Base-by-base conservation (phyloP, 2,888 invertebrate genomes). In the Plebejus melissa region DNA sequence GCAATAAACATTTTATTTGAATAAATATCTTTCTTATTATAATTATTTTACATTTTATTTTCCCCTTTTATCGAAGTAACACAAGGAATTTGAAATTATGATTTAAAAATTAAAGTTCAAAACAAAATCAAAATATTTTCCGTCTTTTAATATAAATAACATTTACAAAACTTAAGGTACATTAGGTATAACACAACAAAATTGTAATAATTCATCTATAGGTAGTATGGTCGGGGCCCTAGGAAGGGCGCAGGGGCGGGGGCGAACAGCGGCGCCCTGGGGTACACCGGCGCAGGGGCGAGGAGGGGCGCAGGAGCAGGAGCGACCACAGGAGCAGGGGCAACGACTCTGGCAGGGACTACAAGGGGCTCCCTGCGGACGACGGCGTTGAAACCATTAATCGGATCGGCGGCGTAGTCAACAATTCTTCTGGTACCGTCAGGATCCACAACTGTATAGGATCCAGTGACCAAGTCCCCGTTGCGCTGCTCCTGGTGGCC, bases 331-430 rank as follows among this genome's bases (percentile, higher is more conserved):
- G 46, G 46, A 9, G 89, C 87, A 83, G 69, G 84, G 3, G 84
- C 86, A 0, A 84, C 82, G 0, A 90, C 82, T 38, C 83, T 80
- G 5, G 86, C 84, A 6, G 86, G 85, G 4, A 83, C 80, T 3
- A 86, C 85, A 9, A 94, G 80, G 0, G 95, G 94, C 82, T 94
- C 94, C 22, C 94, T 91, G 77, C 93, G 92, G 0, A 95, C 94
- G 1, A 94, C 93, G 74, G 95, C 95, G 82, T 94, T 94, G 83
- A 94, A 94, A 13, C 94, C 94, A 80, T 94, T 94, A 60, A 94
- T 80, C 2, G 94, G 83, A 79, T 94, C 94, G 70, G 94, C 94
- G 5, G 93, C 86, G 81, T 95, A 95, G 81, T 95, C 94, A 0
- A 95, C 95, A 9, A 90, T 94, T 79, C 95, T 90, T 76, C 91